Evolutionary conservation across 2,113 vertebrate genomes (phyloP).

Genomic region (Crotalus horridus): DNA sequence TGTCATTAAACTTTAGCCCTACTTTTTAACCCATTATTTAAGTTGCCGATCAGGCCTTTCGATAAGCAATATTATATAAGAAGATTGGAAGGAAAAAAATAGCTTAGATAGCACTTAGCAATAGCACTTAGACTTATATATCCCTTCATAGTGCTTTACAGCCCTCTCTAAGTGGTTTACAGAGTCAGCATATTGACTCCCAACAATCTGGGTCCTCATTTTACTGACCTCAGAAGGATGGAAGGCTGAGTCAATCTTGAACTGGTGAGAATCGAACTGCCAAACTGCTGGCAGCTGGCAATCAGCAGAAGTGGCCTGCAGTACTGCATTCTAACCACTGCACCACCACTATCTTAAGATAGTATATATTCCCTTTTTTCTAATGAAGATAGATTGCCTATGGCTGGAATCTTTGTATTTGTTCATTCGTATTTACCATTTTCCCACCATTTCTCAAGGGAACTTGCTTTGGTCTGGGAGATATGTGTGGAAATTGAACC

Average conservation of each 20-base stretch:
- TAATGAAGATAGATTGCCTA: neutral
- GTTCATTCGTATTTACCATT: neutral
- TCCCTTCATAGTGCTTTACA: neutral
- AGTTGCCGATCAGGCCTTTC: neutral
- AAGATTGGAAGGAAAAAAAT: neutral
- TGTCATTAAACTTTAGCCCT: neutral
- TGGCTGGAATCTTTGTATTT: neutral
- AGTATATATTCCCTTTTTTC: neutral
- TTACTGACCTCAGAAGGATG: neutral
- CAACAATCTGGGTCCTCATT: neutral
- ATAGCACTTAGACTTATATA: neutral
- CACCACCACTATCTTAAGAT: neutral
- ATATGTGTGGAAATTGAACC: neutral
- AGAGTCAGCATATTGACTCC: neutral
- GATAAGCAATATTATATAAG: neutral
- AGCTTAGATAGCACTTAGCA: neutral
- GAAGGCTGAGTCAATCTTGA: neutral
- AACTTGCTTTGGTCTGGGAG: neutral
- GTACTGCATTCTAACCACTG: neutral
- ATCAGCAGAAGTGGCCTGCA: neutral
- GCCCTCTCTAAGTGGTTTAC: neutral
- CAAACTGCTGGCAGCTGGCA: neutral
- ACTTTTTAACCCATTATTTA: neutral
- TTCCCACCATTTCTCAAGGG: neutral
- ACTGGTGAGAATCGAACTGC: neutral